phyloP scores from a whole-genome alignment of 2,113 vertebrate genomes.

The Mystacornis crossleyi region DNA sequence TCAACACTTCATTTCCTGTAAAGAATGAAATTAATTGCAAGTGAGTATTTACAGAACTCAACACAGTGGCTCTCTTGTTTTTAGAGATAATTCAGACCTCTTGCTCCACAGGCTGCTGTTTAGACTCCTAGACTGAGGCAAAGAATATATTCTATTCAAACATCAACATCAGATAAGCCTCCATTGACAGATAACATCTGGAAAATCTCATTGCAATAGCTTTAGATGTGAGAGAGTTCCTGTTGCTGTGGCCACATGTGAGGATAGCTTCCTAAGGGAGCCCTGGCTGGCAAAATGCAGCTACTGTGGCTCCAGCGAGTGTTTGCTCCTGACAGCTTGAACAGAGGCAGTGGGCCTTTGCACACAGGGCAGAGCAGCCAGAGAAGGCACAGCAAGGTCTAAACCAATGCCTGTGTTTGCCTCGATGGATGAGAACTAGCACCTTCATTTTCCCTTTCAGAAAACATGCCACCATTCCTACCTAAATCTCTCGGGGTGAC shows the following conservation, averaged over 20 bases:
- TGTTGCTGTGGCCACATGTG: accelerated
- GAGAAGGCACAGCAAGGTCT: accelerated
- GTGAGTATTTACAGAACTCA: background rate
- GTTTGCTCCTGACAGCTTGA: background rate
- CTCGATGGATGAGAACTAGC: background rate
- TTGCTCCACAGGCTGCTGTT: background rate
- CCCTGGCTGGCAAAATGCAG: background rate
- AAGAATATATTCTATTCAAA: background rate
- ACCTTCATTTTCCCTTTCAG: background rate
- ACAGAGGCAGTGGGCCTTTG: background rate
- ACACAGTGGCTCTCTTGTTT: background rate
- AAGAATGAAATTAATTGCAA: background rate
- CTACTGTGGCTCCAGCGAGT: accelerated
- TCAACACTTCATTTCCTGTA: background rate
- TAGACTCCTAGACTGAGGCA: background rate
- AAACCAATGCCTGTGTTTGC: background rate
- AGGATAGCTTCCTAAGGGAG: background rate
- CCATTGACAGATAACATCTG: background rate
- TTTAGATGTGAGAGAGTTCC: background rate
- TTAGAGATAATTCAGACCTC: background rate
- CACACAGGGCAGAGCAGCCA: background rate
- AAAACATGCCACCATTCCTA: accelerated
- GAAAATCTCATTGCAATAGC: background rate
- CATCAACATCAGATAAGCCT: background rate
- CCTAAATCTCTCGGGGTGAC: too few relatives aligned